Percentiles rank a stretch among this genome's conserved stretches.
Evolutionary conservation across 2,888 invertebrate genomes (phyloP).

Genomic region (Calliopum simillimum): DNA sequence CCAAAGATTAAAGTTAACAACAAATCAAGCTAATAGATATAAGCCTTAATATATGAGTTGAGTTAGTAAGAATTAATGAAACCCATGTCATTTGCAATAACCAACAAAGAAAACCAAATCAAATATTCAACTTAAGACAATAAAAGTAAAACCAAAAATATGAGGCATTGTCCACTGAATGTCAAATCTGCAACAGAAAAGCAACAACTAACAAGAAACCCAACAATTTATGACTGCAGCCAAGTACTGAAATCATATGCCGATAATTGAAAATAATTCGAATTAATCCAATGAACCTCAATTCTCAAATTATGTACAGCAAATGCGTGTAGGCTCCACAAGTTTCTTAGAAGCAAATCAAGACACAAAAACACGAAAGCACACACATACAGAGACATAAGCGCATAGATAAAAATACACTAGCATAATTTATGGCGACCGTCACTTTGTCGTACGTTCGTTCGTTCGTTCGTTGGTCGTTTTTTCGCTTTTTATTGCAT

Average conservation of each 20-base stretch:
- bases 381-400: neutral
- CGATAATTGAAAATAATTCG: neutral
- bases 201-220: too few species aligned
- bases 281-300: neutral
- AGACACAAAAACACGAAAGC: neutral
- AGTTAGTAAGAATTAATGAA: too few species aligned
- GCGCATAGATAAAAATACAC: neutral
- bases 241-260: too few species aligned
- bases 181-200: too few species aligned
- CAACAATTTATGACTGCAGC: neutral
- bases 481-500: constrained; percentile 26
- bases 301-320: neutral
- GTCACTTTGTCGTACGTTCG: constrained; percentile 11
- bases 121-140: too few species aligned
- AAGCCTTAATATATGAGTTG: too few species aligned
- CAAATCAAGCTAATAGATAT: neutral
- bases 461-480: too few species aligned
- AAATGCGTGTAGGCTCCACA: constrained; percentile 14
- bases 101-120: too few species aligned
- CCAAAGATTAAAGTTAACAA: constrained; percentile 7
- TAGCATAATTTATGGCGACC: constrained; percentile 1
- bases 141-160: too few species aligned
- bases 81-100: too few species aligned
- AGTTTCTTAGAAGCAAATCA: neutral
- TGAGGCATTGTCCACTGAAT: too few species aligned